These are phyloP conservation scores for Cynaeus angustus DNA, from an alignment of 2,888 invertebrate species.

Conservation along the genomic window DNA sequence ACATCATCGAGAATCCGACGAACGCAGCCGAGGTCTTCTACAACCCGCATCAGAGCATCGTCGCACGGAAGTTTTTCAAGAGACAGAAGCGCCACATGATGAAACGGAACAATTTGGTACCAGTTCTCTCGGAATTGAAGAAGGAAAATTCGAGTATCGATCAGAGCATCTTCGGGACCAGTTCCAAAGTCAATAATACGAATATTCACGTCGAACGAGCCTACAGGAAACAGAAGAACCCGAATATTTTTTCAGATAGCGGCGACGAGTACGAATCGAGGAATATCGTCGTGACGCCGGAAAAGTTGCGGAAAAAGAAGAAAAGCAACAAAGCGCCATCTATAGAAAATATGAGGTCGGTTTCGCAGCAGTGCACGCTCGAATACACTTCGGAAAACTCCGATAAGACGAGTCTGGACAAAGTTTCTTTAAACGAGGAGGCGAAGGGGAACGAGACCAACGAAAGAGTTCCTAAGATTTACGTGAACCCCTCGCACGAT, in stretches of 20 bases:
- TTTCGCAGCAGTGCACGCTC: conserved; percentile 82
- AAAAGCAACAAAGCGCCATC: conserved; percentile 58
- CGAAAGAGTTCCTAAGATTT: conserved; percentile 65
- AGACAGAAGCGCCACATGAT: conserved; percentile 83
- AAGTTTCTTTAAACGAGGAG: conserved; percentile 25
- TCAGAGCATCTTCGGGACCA: conserved; percentile 78
- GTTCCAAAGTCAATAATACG: conserved; percentile 87
- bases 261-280: conserved; percentile 74
- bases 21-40: conserved; percentile 88
- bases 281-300: conserved; percentile 65
- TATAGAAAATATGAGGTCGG: conserved; percentile 74
- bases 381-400: conserved; percentile 78
- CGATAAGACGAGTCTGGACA: conserved; percentile 61
- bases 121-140: conserved; percentile 64
- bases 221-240: conserved; percentile 77
- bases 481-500: conserved; percentile 73
- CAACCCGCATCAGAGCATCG: conserved; percentile 94
- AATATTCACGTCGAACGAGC: conserved; percentile 83
- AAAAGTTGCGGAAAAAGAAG: conserved; percentile 62
- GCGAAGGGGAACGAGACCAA: not conserved
- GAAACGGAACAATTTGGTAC: conserved; percentile 83
- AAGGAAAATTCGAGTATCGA: conserved; percentile 73
- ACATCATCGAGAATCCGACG: conserved; percentile 74
- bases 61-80: conserved; percentile 93
- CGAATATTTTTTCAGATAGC: conserved; percentile 80